Conservation (phyloP, 2,888 invertebrate genomes). For the Synergus gifuensis region DNA sequence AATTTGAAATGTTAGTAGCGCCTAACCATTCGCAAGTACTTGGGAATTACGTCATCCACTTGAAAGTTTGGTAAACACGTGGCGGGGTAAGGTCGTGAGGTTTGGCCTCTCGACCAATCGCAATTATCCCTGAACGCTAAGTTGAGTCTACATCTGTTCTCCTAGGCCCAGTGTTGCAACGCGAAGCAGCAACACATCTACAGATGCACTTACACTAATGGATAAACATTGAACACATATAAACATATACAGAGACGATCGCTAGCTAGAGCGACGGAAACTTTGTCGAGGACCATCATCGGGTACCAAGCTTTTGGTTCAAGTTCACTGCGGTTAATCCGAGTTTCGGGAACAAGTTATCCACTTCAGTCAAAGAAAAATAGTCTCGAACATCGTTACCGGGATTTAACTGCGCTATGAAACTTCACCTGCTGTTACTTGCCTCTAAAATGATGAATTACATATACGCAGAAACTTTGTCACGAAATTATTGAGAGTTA, state of each 20-base stretch:
- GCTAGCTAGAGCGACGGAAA: constrained; percentile 9
- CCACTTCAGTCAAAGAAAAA: constrained; percentile 59
- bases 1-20: background rate
- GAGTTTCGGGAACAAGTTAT: constrained; percentile 65
- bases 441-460: constrained; percentile 10
- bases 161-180: constrained; percentile 45
- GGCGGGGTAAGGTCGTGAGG: constrained; percentile 54
- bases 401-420: constrained; percentile 51
- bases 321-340: constrained; percentile 64
- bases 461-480: background rate
- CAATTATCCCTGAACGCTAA: constrained; percentile 63
- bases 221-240: constrained; percentile 11
- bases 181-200: constrained; percentile 1
- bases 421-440: constrained; percentile 48
- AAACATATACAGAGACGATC: constrained; percentile 15
- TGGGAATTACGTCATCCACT: constrained; percentile 45
- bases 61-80: constrained; percentile 62
- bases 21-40: constrained; percentile 7
- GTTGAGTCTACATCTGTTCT: constrained; percentile 56
- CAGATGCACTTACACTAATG: constrained; percentile 20
- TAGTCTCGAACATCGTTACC: constrained; percentile 58
- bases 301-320: constrained; percentile 50
- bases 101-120: constrained; percentile 62
- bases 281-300: constrained; percentile 37
- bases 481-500: background rate